Evolutionary conservation across 2,888 invertebrate genomes (phyloP), one percentile per base, ranked within the genome.

Genomic region (Eudasyphora cyanicolor): DNA sequence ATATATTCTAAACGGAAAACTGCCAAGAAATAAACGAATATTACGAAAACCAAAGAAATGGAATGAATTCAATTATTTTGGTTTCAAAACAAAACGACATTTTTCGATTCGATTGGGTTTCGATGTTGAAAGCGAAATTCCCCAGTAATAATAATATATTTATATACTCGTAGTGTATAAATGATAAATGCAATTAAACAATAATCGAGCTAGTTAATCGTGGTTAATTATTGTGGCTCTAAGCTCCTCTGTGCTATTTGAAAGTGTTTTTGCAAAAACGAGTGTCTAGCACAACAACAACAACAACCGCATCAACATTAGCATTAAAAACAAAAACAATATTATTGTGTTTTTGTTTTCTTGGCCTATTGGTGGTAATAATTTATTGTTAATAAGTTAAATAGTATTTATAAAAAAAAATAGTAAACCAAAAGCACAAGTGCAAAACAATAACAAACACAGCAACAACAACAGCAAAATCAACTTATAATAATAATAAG

Each of bases 1-100:
- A 10, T 19, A 17, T 10, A 64, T 75, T 80, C 62, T 80, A 35
- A 76, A 69, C 21, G 67, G 19, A 74, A 82, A 51, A 7, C 51
- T 19, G 6, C 10, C 3, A 1, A 12, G 3, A 17, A 49, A 49
- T 17, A 5, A 64, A 57, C 17, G 29, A 73, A 69, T 42, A 60
- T 76, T 73, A 64, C 17, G 54, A 76, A 29, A n/a, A 19, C 64
- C 49, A 67, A 27, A 64, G 32, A 57, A 21, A 14, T 71, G 29
- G 17, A 42, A 38, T 54, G 6, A 45, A 49, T 45, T 45, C 19
- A 69, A 27, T 38, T 8, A 49, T 27, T 12, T 29, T 32, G 45
- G 38, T 78, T 45, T 19, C 0, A 75, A 79, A 49, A 12, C 24
- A 57, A 10, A 35, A 27, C 49, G 42, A 60, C 45, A 29, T 75